Conservation (phyloP, 2,888 invertebrate species). For the Himalopsyche kuldschensis region DNA sequence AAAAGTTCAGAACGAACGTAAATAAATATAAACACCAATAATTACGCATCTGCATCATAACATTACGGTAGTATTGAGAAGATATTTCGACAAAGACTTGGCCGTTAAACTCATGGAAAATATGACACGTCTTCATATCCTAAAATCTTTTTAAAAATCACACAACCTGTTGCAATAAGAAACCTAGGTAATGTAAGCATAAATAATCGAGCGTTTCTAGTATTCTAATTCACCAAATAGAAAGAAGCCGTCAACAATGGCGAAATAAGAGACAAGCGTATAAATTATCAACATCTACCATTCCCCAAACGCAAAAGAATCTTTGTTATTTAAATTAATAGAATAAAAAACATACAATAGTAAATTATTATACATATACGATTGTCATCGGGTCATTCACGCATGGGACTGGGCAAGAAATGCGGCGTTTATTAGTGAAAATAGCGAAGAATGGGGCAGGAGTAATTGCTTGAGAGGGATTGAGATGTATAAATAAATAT, state of each 20-base stretch:
- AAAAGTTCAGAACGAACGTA: no score
- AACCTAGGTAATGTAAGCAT: neutral
- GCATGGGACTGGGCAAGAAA: constrained; percentile 13
- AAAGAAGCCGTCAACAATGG: neutral
- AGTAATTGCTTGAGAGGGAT: constrained; percentile 4
- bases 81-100: neutral
- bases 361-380: constrained; percentile 6
- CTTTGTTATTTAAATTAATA: neutral
- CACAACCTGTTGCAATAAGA: neutral
- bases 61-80: no score
- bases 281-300: neutral
- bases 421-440: constrained; percentile 37
- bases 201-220: neutral
- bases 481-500: neutral
- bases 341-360: neutral
- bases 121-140: neutral
- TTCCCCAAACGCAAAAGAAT: neutral
- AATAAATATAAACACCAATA: no score
- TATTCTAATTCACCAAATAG: neutral
- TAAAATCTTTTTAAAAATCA: neutral
- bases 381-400: constrained; percentile 4
- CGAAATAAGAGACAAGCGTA: neutral
- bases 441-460: constrained; percentile 22
- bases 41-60: no score
- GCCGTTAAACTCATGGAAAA: neutral